Conservation (phyloP, 1,140 invertebrate genomes). For the Battus philenor region DNA sequence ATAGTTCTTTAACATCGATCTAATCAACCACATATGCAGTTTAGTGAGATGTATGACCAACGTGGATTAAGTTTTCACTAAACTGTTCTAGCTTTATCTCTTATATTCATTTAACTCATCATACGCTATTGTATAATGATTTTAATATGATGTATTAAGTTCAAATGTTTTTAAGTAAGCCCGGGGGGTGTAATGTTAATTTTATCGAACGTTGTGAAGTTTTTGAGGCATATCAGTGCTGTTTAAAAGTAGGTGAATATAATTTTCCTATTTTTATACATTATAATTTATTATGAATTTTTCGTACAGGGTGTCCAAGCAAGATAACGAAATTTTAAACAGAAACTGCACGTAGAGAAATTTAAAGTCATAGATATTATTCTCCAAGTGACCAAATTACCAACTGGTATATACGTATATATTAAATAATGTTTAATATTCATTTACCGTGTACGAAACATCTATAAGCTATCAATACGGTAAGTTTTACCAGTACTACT, state of each 20-base stretch:
- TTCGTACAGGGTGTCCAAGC: conserved; percentile 30
- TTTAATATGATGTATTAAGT: conserved; percentile 16
- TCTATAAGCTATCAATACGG: background rate
- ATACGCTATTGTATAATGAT: conserved; percentile 20
- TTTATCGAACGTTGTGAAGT: conserved; percentile 48
- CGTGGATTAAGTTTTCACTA: conserved; percentile 1
- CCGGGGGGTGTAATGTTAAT: conserved; percentile 35
- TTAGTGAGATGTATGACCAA: conserved; percentile 21
- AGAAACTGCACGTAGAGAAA: conserved; percentile 24
- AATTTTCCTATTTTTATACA: conserved; percentile 37
- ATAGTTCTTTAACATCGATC: conserved; percentile 18
- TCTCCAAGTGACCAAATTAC: conserved; percentile 64
- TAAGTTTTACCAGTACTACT: conserved; percentile 1
- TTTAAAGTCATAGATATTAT: conserved; percentile 26
- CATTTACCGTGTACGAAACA: conserved; percentile 8
- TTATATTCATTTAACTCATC: conserved; percentile 21
- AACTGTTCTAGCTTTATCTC: conserved; percentile 4
- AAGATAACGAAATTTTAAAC: conserved; percentile 29
- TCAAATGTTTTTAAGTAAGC: conserved; percentile 22
- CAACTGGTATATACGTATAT: conserved; percentile 2
- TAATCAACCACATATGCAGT: conserved; percentile 4
- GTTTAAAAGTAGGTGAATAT: conserved; percentile 35
- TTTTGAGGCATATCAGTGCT: conserved; percentile 57
- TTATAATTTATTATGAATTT: conserved; percentile 27
- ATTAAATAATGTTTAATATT: conserved; percentile 1